Evolutionary conservation across 2,797 vertebrate species (phyloP), one percentile per base, ranked within the genome.

Genomic region (Lindbergichthys nudifrons): DNA sequence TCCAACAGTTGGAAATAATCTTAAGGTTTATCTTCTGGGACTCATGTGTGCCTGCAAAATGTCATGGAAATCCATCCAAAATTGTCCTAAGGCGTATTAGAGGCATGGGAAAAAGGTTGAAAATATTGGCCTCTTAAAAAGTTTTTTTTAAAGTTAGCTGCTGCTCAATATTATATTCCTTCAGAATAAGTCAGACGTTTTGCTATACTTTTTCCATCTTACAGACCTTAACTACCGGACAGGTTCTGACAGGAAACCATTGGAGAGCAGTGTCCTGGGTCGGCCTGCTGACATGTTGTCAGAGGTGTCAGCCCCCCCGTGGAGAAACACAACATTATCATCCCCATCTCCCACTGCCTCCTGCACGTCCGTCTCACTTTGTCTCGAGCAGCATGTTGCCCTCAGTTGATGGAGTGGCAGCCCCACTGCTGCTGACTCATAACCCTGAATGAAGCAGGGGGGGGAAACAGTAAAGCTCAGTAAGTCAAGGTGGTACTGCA

Each of bases 241-340:
- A 81, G 53, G 47, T 63, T 59, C 43, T 65, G 32, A 42, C 2
- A 50, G 47, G 50, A 45, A 64, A 3, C 56, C n/a, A 19, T 2
- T 69, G 50, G 39, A 65, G 70, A 79, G 72, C 54, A 39, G 61
- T 45, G 84, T 84, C 88, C 80, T 70, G 64, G 87, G 88, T 87
- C 87, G 73, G 51, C 59, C 21, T 18, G 56, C 70, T 88, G 90
- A 89, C 81, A 79, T 89, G 88, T 86, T 91, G 88, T 90, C 81
- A 81, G 82, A 80, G 79, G 80, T 84, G 88, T 89, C 86, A 84
- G 26, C 76, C 81, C 65, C 65, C 85, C 82, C 19, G 9, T 12
- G 57, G 72, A 87, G 82, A 83, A 84, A 69, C 66, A 80, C 87
- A 85, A 90, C 90, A 84, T 91, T 87, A 91, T 87, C 87, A 80